A percentile compares a stretch with the other conserved stretches of the same genome.
Conservation (phyloP, 2,888 invertebrate genomes). For the Nemapogon koenigi region DNA sequence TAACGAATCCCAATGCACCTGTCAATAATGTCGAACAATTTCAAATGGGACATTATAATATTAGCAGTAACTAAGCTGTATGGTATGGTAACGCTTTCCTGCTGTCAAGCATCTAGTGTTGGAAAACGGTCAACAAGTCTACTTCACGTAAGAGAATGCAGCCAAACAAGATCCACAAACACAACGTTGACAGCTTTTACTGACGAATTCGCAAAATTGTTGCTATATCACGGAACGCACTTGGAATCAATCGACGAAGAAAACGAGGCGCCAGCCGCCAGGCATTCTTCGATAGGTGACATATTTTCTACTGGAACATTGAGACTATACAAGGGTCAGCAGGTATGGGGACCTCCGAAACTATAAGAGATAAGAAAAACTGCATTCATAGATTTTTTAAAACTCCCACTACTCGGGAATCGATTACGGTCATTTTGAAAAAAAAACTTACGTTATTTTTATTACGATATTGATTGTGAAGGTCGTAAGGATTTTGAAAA, state of each 20-base stretch:
- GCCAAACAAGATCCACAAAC: conserved; percentile 15
- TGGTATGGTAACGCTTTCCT: conserved; percentile 17
- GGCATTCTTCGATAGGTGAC: neutral
- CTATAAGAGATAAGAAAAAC: no score
- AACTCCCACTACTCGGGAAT: no score
- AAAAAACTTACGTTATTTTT: no score
- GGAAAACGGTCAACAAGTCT: conserved; percentile 12
- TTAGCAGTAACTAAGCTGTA: conserved; percentile 29
- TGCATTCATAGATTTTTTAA: no score
- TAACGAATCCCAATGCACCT: conserved; percentile 20
- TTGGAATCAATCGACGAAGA: conserved; percentile 3
- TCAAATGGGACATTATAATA: conserved; percentile 23
- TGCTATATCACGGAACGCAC: neutral
- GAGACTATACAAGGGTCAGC: no score
- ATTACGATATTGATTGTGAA: no score
- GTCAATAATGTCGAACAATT: conserved; percentile 13
- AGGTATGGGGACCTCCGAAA: no score
- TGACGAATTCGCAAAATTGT: neutral
- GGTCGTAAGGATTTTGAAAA: no score
- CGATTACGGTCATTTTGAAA: no score
- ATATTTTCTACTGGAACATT: neutral
- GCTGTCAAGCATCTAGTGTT: neutral
- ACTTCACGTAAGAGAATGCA: conserved; percentile 15
- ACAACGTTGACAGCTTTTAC: conserved; percentile 16
- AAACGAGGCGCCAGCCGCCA: neutral